Conservation (phyloP, 2,113 vertebrate genomes). For the Microtus richardsoni region DNA sequence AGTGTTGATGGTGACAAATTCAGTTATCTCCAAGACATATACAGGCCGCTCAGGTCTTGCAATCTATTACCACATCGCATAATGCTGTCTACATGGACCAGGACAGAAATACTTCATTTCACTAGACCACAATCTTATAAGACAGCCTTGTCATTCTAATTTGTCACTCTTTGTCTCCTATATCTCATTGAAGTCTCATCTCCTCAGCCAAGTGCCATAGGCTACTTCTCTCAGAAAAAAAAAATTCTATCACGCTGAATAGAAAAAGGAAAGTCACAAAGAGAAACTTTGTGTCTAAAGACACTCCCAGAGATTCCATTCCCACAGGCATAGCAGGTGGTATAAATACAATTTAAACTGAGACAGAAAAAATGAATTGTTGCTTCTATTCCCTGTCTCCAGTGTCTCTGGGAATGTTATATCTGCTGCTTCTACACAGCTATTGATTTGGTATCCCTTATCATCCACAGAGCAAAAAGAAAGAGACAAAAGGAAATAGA, state of each 20-base stretch:
- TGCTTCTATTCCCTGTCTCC: constrained; percentile 77
- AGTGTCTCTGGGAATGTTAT: constrained; percentile 70
- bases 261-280: constrained; percentile 82
- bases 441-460: constrained; percentile 72
- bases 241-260: constrained; percentile 81
- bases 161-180: constrained; percentile 86
- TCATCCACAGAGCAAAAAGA: constrained; percentile 61
- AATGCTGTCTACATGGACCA: constrained; percentile 82
- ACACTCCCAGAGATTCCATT: constrained; percentile 79
- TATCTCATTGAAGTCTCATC: constrained; percentile 77
- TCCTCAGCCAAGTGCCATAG: constrained; percentile 84
- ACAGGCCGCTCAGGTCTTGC: constrained; percentile 80
- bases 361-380: constrained; percentile 77
- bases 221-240: constrained; percentile 79
- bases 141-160: constrained; percentile 91
- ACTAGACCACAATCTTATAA: constrained; percentile 86
- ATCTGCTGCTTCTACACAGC: constrained; percentile 52
- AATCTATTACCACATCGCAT: constrained; percentile 78
- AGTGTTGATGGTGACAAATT: constrained; percentile 79
- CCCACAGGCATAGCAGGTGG: constrained; percentile 80
- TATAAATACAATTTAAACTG: constrained; percentile 80
- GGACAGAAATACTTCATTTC: constrained; percentile 86
- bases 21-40: constrained; percentile 79
- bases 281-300: constrained; percentile 85
- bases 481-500: constrained; percentile 64